Evolutionary conservation across 2,888 invertebrate genomes (phyloP).

Genomic region (Macaria notata): DNA sequence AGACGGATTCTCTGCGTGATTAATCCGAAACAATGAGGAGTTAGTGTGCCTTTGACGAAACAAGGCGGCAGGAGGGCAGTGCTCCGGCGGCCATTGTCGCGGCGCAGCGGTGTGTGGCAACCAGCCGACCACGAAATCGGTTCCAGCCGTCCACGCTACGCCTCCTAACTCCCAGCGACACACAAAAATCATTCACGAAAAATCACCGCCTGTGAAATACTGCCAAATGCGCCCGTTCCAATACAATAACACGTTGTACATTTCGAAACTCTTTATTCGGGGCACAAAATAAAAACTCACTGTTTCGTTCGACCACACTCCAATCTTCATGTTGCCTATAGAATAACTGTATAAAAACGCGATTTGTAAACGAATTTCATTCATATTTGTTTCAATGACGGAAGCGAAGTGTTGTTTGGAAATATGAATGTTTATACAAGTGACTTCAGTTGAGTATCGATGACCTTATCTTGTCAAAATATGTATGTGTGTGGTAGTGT

Average conservation of each 20-base stretch:
- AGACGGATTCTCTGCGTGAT: slow-evolving; percentile 53
- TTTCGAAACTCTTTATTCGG: slow-evolving; percentile 3
- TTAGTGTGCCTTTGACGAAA: slow-evolving; percentile 46
- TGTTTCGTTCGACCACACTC: slow-evolving; percentile 11
- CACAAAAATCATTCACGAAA: slow-evolving; percentile 36
- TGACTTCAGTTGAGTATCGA: too few relatives aligned
- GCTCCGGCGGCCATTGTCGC: slow-evolving; percentile 69
- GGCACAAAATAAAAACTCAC: slow-evolving; percentile 7
- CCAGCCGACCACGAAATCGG: slow-evolving; percentile 77
- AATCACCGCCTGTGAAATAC: slow-evolving; percentile 33
- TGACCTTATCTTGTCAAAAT: too few relatives aligned
- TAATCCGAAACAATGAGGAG: slow-evolving; percentile 65
- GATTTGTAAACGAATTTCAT: slow-evolving; percentile 24
- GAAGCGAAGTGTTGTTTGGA: too few relatives aligned
- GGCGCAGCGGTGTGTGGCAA: slow-evolving; percentile 71
- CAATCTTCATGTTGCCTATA: background rate
- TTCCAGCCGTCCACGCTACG: slow-evolving; percentile 53
- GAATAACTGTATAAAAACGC: slow-evolving; percentile 16
- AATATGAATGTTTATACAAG: too few relatives aligned
- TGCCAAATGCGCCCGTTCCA: slow-evolving; percentile 20
- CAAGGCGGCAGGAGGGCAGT: slow-evolving; percentile 56
- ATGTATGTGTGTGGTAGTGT: too few relatives aligned
- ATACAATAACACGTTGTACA: slow-evolving; percentile 13
- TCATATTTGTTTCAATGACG: background rate
- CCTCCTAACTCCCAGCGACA: slow-evolving; percentile 32